phyloP scores from a whole-genome alignment of 2,113 vertebrate genomes.

The Daubentonia madagascariensis region DNA sequence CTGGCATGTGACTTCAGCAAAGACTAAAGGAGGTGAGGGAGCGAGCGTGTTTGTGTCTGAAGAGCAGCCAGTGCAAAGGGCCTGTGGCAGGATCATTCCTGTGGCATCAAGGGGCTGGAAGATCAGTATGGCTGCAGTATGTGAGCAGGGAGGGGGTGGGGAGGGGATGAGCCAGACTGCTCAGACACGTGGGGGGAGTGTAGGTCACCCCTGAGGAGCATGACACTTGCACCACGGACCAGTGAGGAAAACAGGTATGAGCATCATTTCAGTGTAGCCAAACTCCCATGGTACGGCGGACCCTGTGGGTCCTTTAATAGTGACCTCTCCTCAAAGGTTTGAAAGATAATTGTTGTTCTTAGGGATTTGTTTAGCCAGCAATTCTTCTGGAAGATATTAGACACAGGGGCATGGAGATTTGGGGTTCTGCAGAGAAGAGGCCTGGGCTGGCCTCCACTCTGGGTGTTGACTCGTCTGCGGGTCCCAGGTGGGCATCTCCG shows the following conservation, averaged over 20 bases:
- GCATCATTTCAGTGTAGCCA: rapidly evolving
- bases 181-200: background rate
- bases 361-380: background rate
- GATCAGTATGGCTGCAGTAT: background rate
- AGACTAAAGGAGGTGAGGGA: background rate
- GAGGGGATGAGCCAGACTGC: background rate
- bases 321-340: too few relatives aligned
- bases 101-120: rapidly evolving
- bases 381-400: background rate
- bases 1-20: too few relatives aligned
- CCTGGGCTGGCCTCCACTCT: rapidly evolving
- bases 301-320: too few relatives aligned
- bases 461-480: too few relatives aligned
- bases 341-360: rapidly evolving
- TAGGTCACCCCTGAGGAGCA: background rate
- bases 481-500: background rate
- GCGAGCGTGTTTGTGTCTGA: background rate
- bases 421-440: background rate
- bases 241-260: rapidly evolving
- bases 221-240: background rate
- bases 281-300: rapidly evolving
- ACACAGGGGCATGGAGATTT: background rate
- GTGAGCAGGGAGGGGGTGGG: too few relatives aligned
- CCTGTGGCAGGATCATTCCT: background rate
- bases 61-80: background rate